Evolutionary conservation across 2,797 vertebrate genomes (phyloP).

Genomic region (Austrolebias charrua): DNA sequence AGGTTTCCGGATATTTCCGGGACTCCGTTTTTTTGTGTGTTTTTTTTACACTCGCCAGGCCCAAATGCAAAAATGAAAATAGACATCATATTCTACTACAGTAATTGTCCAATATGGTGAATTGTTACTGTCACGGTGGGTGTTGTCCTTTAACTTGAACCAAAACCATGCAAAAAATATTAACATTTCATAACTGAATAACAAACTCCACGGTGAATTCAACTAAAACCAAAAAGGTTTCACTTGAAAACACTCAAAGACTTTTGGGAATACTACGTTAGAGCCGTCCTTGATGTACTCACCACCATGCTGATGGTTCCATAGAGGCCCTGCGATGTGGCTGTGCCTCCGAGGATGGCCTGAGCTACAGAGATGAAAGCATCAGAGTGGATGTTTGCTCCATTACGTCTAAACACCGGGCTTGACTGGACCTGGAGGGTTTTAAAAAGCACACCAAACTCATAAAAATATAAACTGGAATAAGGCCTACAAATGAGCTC

Average conservation of each 20-base stretch:
- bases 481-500: background rate
- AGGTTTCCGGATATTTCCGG: too few species aligned
- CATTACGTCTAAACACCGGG: conserved; percentile 85
- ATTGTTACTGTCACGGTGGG: too few species aligned
- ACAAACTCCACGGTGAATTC: too few species aligned
- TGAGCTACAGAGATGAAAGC: conserved; percentile 89
- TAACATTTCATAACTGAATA: too few species aligned
- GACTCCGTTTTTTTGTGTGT: too few species aligned
- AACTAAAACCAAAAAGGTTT: background rate
- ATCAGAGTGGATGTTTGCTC: conserved; percentile 91
- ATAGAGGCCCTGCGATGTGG: conserved; percentile 85
- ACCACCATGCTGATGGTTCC: conserved; percentile 81
- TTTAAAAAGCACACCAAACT: background rate
- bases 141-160: too few species aligned
- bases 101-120: too few species aligned
- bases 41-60: too few species aligned
- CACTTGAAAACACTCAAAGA: background rate
- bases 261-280: background rate
- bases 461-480: background rate
- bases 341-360: conserved; percentile 90
- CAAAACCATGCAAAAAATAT: too few species aligned
- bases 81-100: too few species aligned
- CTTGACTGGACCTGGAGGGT: conserved; percentile 88
- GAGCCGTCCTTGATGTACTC: conserved; percentile 10
- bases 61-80: too few species aligned